phyloP scores from a whole-genome alignment of 1,140 invertebrate genomes.

The Anastatus disparis region DNA sequence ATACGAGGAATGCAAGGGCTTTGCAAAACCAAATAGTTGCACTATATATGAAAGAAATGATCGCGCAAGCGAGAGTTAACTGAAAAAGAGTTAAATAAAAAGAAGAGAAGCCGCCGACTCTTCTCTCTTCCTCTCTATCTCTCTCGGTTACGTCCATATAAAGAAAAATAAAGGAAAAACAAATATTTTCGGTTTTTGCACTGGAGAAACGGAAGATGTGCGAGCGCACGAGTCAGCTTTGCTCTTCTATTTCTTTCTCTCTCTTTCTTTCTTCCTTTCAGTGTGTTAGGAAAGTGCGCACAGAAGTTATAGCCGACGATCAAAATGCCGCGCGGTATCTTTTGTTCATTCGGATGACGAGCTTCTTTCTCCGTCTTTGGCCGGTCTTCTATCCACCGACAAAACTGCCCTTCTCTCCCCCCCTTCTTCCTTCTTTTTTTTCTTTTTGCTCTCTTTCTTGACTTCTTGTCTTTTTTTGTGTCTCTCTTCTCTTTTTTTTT shows the following conservation, averaged over 20 bases:
- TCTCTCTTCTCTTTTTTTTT: not conserved
- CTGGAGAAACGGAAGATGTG: constrained; percentile 19
- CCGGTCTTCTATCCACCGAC: constrained; percentile 32
- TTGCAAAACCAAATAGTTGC: no score
- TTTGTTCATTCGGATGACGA: constrained; percentile 55
- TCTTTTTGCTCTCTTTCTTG: not conserved
- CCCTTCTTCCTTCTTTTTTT: not conserved
- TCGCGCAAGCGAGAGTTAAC: not conserved
- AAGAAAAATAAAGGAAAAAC: constrained; percentile 36
- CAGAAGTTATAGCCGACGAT: constrained; percentile 55
- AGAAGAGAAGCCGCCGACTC: constrained; percentile 43
- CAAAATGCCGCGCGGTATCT: constrained; percentile 66
- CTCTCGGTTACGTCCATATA: constrained; percentile 1
- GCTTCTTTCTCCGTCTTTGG: constrained; percentile 27
- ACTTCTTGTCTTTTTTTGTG: not conserved
- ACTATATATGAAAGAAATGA: constrained; percentile 1
- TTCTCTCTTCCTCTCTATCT: no score
- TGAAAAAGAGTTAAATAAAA: constrained; percentile 26
- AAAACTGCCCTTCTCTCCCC: constrained; percentile 39
- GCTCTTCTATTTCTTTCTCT: constrained; percentile 4
- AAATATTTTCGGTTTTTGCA: constrained; percentile 64
- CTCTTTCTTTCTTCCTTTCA: no score
- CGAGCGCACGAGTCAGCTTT: not conserved
- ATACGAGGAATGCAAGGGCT: not conserved
- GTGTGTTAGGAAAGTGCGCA: constrained; percentile 28